Evolutionary conservation across 1,140 invertebrate genomes (phyloP).

Genomic region (Prorops nasuta): DNA sequence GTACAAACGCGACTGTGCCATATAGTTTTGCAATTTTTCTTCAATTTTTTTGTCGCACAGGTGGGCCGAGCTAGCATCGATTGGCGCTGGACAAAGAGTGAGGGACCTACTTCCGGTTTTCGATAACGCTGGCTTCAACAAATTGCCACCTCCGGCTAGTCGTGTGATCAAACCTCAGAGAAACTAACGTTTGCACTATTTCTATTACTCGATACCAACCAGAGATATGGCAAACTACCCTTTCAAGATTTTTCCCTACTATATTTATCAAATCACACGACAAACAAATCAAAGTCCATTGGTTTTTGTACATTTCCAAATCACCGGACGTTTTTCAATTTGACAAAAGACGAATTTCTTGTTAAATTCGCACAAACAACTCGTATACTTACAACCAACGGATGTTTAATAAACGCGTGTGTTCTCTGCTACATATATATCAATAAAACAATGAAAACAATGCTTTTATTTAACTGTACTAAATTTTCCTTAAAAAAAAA

Average conservation of each 20-base stretch:
- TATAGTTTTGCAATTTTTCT: too few species aligned
- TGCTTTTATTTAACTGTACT: too few species aligned
- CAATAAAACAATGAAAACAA: too few species aligned
- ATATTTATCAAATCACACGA: background rate
- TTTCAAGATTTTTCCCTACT: background rate
- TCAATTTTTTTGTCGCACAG: too few species aligned
- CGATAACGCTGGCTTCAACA: slow-evolving; percentile 75
- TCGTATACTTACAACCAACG: too few species aligned
- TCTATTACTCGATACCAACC: background rate
- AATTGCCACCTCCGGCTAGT: slow-evolving; percentile 74
- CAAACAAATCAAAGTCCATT: too few species aligned
- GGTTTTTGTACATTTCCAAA: background rate
- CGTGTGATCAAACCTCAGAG: slow-evolving; percentile 71
- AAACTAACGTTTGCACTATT: slow-evolving; percentile 31
- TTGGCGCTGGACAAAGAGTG: slow-evolving; percentile 62
- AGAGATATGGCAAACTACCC: background rate
- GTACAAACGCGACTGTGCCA: too few species aligned
- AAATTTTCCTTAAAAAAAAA: too few species aligned
- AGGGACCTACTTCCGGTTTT: slow-evolving; percentile 77
- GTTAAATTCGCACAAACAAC: too few species aligned
- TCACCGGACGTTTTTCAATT: background rate
- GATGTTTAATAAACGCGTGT: too few species aligned
- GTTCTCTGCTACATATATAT: too few species aligned
- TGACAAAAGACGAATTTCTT: background rate
- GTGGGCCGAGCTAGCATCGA: slow-evolving; percentile 46